Evolutionary conservation across 1,140 invertebrate species (phyloP).

Genomic region (Saccostrea cuccullata): DNA sequence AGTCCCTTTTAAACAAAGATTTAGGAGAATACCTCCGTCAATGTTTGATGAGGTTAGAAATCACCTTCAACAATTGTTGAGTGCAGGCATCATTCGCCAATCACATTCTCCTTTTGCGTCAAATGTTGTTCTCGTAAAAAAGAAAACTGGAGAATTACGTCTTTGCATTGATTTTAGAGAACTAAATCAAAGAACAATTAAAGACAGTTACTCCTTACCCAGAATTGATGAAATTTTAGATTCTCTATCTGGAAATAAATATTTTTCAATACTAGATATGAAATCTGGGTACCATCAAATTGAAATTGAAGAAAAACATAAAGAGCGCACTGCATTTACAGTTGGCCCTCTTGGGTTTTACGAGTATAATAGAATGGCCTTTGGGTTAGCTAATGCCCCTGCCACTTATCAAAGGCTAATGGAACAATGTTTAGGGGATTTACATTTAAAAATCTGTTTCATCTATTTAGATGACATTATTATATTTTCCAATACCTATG

Average conservation of each 20-base stretch:
- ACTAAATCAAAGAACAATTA: slow-evolving; percentile 78
- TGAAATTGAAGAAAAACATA: slow-evolving; percentile 29
- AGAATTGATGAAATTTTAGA: slow-evolving; percentile 79
- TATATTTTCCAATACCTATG: slow-evolving; percentile 51
- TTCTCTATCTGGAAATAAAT: slow-evolving; percentile 70
- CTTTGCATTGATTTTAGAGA: slow-evolving; percentile 79
- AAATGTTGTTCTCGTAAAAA: slow-evolving; percentile 46
- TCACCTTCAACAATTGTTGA: slow-evolving; percentile 32
- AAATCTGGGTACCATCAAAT: slow-evolving; percentile 51
- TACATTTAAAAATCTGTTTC: slow-evolving; percentile 41
- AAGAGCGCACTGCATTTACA: slow-evolving; percentile 39
- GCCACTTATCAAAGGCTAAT: slow-evolving; percentile 68
- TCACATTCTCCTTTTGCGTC: neutral
- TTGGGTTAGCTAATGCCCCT: slow-evolving; percentile 50
- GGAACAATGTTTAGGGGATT: slow-evolving; percentile 51
- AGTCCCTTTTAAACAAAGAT: slow-evolving; percentile 19
- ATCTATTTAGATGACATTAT: slow-evolving; percentile 57
- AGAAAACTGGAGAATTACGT: slow-evolving; percentile 65
- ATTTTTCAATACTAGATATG: slow-evolving; percentile 79
- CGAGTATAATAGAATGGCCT: slow-evolving; percentile 35
- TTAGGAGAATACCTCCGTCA: slow-evolving; percentile 2
- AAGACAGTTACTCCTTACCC: slow-evolving; percentile 80
- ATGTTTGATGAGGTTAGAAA: slow-evolving; percentile 31
- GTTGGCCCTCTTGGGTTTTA: neutral
- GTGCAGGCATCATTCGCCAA: slow-evolving; percentile 6